Evolutionary conservation across 2,888 invertebrate genomes (phyloP).

Genomic region (Megalurothrips usitatus): DNA sequence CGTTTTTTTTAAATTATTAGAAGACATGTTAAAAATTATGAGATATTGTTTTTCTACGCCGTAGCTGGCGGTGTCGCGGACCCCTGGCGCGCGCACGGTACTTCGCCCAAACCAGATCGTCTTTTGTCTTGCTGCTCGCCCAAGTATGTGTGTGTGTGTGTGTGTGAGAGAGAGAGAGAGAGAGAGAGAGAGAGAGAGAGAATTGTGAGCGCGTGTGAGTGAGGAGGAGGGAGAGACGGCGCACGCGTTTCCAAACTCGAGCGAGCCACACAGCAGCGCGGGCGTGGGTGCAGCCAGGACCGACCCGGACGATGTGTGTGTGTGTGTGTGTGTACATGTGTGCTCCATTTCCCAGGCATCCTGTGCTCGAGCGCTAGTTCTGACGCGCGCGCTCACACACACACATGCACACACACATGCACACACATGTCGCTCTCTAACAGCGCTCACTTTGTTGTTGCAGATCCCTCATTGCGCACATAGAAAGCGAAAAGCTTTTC

Average conservation of each 20-base stretch:
- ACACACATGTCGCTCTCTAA: conserved; percentile 9
- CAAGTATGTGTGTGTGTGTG: background rate
- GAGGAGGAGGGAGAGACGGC: background rate
- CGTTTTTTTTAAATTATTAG: no score
- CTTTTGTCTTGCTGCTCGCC: no score
- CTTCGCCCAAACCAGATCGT: no score
- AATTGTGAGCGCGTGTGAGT: no score
- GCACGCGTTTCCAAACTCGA: background rate
- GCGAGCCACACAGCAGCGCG: background rate
- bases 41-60: no score
- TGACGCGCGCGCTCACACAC: background rate
- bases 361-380: background rate
- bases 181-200: no score
- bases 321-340: background rate
- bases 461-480: background rate
- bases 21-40: no score
- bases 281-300: background rate
- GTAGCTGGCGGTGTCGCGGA: no score
- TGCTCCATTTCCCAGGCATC: conserved; percentile 16
- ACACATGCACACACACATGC: background rate
- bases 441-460: background rate
- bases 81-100: no score
- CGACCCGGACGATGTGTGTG: background rate
- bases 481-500: background rate
- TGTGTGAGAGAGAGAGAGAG: background rate